Evolutionary conservation across 53 echinoderm and acorn worm genomes (phyloP), one percentile per base, ranked within the genome.

Genomic region (Mesocentrotus franciscanus): DNA sequence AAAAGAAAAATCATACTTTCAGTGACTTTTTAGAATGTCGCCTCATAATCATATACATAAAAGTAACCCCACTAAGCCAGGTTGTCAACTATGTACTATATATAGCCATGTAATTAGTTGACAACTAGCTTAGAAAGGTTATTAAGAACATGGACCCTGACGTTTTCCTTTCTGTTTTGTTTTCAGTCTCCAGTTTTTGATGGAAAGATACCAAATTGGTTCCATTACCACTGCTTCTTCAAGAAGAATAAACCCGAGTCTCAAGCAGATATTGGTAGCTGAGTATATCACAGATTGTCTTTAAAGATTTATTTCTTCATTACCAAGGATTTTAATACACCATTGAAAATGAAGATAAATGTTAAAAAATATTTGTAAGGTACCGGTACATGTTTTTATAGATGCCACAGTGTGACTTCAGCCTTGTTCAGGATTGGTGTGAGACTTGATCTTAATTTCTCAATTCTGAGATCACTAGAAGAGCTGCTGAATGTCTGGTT

Each of bases 191-290:
- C 97, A 71, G 95, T 93, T 70, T 98, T 98, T 92, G 98, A 98
- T 97, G 98, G 98, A 22, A 98, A 96, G 95, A 97, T 98, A n/a
- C 97, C 98, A 30, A 96, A 98, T 90, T 98, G 98, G 98, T 98
- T 96, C 78, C 98, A 98, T 95, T 97, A 92, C 95, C 78, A 26
- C 35, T 98, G 98, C 81, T 98, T 98, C 91, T 98, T 98, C 98
- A 97, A 95, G 76, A 49, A 72, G 9, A 96, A 96, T 49, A 93
- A 92, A 85, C 90, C 90, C 3, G 55, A 95, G 22, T 95, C 97
- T 17, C 85, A 96, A 70, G 89, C 85, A 64, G 98, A 98, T 35
- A 98, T 98, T 85, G 98, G 98, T 98, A 92, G 4, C 49, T 49
- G 6, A 30, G 15, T 76, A 30, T 15, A 64, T 75, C n/a, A 68